Evolutionary conservation across 2,888 invertebrate species (phyloP), one percentile per base, ranked within the genome.

Genomic region (Chirona hameri): DNA sequence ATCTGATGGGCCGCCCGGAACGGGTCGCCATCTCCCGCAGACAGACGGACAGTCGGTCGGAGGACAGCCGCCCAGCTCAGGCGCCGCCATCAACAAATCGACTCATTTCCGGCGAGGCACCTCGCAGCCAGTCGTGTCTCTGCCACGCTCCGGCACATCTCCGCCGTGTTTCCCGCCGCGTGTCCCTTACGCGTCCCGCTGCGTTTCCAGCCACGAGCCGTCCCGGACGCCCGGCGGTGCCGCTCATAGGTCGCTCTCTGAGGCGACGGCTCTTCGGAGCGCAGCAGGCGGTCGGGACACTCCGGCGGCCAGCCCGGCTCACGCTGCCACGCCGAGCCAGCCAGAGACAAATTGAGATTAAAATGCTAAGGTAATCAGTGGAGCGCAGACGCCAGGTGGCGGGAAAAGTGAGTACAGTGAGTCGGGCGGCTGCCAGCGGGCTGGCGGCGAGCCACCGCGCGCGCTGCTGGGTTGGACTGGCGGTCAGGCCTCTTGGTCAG

Each of bases 291-390:
- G 31, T 14, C 31, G 18, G 18, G 52, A 9, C 31, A 15, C 12
- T 31, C 72, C 29, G 69, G 27, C 14, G 27, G 27, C 24, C 60
- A 24, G 10, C 7, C 3, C 29, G 14, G 7, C 10, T 10, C 3
- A 27, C 69, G 12, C 18, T 29, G 31, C 2, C 39, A 39, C 7
- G 14, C 39, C 39, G 39, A 39, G 39, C 31, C 31, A 18, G 18
- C 18, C 65, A 15, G 18, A 72, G 72, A 72, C 29, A 72, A 18
- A 72, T 18, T 18, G 72, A 31, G 72, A 14, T 5, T 29, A 72
- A 72, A 31, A 72, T 72, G 72, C 72, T 72, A 72, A 72, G 72
- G 72, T 31, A 72, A 72, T 72, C 27, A 29, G 29, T 27, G 31
- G 72, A 31, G 31, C 18, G 18, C 10, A 2, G 15, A 18, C 60